These are phyloP conservation scores for Lutjanus campechanus DNA, from an alignment of 2,797 vertebrate genomes.

Conservation along the genomic window DNA sequence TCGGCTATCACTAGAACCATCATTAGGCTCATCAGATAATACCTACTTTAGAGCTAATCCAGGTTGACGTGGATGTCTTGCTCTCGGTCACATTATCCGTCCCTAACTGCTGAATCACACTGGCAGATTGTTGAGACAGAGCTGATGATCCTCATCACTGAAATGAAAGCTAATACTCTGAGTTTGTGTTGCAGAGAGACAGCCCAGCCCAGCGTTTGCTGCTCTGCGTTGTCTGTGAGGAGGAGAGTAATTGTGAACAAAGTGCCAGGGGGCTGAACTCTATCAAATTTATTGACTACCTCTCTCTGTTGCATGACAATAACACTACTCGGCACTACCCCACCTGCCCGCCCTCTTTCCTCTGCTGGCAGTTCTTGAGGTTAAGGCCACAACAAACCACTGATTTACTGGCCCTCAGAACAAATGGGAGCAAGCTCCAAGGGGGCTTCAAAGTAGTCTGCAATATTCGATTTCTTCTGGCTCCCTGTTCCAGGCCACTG, in stretches of 20 bases:
- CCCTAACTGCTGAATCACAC: slow-evolving; percentile 37
- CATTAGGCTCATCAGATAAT: slow-evolving; percentile 56
- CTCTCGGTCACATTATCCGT: slow-evolving; percentile 46
- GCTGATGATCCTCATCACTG: slow-evolving; percentile 24
- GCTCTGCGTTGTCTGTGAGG: slow-evolving; percentile 30
- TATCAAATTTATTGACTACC: slow-evolving; percentile 77
- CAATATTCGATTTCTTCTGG: slow-evolving; percentile 77
- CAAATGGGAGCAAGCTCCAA: slow-evolving; percentile 72
- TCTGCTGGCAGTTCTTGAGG: slow-evolving; percentile 72
- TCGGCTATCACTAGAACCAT: slow-evolving; percentile 46
- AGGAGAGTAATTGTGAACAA: slow-evolving; percentile 69
- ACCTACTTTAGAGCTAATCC: slow-evolving; percentile 47
- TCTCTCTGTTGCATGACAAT: slow-evolving; percentile 70
- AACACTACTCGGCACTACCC: slow-evolving; percentile 49
- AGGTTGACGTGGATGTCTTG: slow-evolving; percentile 48
- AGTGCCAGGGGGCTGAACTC: slow-evolving; percentile 69
- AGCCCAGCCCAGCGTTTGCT: slow-evolving; percentile 6
- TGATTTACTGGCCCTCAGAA: slow-evolving; percentile 75
- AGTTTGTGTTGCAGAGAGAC: slow-evolving; percentile 24
- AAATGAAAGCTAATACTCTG: slow-evolving; percentile 38
- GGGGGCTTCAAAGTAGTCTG: slow-evolving; percentile 72
- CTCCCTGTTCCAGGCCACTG: slow-evolving; percentile 68
- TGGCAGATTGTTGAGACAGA: slow-evolving; percentile 34
- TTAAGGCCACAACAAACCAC: slow-evolving; percentile 76
- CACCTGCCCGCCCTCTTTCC: slow-evolving; percentile 66